Base-by-base conservation (phyloP, 2,113 vertebrate species). In the Xenus cinereus region DNA sequence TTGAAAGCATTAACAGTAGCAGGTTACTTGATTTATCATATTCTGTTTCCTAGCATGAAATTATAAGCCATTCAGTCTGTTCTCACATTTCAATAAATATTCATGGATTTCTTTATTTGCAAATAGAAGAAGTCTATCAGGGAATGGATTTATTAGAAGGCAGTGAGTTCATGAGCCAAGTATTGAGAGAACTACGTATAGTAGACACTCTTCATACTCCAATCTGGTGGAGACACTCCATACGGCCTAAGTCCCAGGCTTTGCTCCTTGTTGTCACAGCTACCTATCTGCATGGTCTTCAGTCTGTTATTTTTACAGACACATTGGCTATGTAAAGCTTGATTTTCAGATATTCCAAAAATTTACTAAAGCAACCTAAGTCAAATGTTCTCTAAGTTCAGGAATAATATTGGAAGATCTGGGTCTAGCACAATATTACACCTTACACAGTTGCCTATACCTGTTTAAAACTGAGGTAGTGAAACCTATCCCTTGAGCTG, bases 161-260 rank as follows among this genome's bases (percentile, higher is more conserved):
- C 14, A 23, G 21, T 7, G 16, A 41, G 26, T 23, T 76, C 30
- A 45, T 24, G 13, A 79, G 30, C 18, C 32, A 48, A 7, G 14
- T 33, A n/a, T 27, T 56, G 24, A 72, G n/a, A 60, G 14, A 76
- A 39, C 15, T 33, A 7, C 28, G 80, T 59, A 27, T 1, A n/a
- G 20, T 0, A 71, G 50, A 71, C 17, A 45, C 3, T 30, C 22
- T 41, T 79, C 20, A 37, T 9, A 23, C 28, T 30, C 21, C 1
- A 0, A 11, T 59, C 43, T 63, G 37, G 7, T 59, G 35, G 22
- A 71, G 26, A 45, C 16, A 23, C 3, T 66, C n/a, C 46, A 50
- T 0, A 0, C 20, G 4, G 6, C 14, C 3, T 10, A 24, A 66
- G n/a, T 17, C 19, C 60, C 8, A 22, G 22, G 14, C 20, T 79